Conservation (phyloP, 1,140 invertebrate species). For the Ruditapes philippinarum region DNA sequence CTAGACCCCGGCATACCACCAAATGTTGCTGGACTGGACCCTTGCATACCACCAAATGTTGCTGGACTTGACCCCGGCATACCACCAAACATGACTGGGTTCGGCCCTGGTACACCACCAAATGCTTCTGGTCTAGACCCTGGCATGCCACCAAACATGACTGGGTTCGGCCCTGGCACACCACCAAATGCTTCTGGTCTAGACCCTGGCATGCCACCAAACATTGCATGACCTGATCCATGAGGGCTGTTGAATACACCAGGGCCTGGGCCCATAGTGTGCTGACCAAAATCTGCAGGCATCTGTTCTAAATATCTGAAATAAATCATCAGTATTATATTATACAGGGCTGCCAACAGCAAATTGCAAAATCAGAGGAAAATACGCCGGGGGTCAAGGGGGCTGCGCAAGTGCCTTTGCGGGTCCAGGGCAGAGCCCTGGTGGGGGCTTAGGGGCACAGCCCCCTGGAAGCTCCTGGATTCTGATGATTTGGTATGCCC, state of each 20-base stretch:
- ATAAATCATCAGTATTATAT: no score
- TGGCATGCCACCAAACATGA: not conserved
- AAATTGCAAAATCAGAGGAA: no score
- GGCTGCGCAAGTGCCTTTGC: no score
- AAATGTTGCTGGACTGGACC: not conserved
- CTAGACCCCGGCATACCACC: not conserved
- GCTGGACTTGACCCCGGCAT: not conserved
- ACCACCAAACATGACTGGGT: not conserved
- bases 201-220: not conserved
- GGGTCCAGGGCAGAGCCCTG: no score
- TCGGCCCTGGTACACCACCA: not conserved
- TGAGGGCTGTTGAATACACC: not conserved
- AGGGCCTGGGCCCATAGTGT: not conserved
- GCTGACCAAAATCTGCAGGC: constrained; percentile 26
- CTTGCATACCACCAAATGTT: no score
- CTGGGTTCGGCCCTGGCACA: not conserved
- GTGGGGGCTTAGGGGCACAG: no score
- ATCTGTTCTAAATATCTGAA: constrained; percentile 48
- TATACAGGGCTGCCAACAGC: no score
- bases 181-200: not conserved
- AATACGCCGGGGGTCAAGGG: no score
- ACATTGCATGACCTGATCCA: not conserved
- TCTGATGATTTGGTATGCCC: no score
- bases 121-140: not conserved
- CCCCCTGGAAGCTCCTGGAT: no score